Evolutionary conservation across 35 echinoderm and acorn worm species (phyloP).

Genomic region (Heliocidaris tuberculata): DNA sequence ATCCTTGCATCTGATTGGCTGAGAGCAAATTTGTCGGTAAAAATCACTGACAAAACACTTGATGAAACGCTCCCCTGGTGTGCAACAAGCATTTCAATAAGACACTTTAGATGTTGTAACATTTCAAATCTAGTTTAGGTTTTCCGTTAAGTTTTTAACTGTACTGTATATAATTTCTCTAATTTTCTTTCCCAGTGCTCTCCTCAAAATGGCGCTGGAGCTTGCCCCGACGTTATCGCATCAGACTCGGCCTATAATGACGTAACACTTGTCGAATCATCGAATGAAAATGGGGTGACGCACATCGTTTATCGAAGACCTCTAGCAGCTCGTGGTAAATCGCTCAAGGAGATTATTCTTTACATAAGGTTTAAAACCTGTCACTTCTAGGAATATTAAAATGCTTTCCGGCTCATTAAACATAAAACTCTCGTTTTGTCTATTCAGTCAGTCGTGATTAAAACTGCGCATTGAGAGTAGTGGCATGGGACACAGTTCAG

Average conservation of each 20-base stretch:
- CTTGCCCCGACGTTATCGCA: background rate
- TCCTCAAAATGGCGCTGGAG: background rate
- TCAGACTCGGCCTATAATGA: background rate
- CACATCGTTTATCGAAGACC: slow-evolving; percentile 21
- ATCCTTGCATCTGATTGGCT: too few species aligned
- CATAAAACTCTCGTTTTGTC: background rate
- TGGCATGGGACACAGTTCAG: too few species aligned
- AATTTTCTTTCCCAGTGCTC: background rate
- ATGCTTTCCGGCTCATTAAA: background rate
- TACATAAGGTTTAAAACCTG: background rate
- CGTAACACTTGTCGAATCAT: background rate
- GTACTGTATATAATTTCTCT: background rate
- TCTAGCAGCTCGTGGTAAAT: background rate
- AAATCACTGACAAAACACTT: too few species aligned
- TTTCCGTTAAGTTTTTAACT: background rate
- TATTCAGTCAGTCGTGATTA: too few species aligned
- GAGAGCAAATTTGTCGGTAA: too few species aligned
- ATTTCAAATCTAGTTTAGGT: too few species aligned
- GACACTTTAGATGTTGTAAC: too few species aligned
- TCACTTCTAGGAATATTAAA: background rate
- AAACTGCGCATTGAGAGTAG: too few species aligned
- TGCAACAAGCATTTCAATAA: too few species aligned
- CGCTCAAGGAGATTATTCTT: background rate
- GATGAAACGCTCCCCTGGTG: too few species aligned
- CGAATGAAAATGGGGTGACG: background rate